Evolutionary conservation across 1,140 invertebrate genomes (phyloP).

Genomic region (Carposina sasakii): DNA sequence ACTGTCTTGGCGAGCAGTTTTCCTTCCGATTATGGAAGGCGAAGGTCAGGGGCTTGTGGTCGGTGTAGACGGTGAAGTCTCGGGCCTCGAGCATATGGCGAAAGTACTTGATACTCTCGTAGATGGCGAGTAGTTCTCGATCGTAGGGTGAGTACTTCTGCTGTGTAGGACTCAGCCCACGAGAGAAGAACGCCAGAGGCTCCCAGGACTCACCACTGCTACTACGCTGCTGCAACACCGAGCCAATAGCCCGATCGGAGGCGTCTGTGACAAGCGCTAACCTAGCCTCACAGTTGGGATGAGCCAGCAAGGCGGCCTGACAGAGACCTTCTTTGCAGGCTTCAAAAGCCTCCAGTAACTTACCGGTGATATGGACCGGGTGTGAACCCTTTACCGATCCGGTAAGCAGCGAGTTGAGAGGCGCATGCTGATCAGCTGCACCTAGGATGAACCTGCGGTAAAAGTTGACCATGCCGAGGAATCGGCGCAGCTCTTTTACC

Average conservation of each 20-base stretch:
- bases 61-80: background rate
- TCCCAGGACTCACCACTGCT: constrained; percentile 21
- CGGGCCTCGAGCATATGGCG: constrained; percentile 23
- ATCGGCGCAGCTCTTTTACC: constrained; percentile 34
- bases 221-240: constrained; percentile 39
- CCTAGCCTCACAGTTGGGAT: constrained; percentile 17
- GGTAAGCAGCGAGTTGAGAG: constrained; percentile 9
- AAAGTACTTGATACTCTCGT: constrained; percentile 19
- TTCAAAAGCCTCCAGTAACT: constrained; percentile 20
- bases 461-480: constrained; percentile 60
- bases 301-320: constrained; percentile 27
- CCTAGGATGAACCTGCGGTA: constrained; percentile 38
- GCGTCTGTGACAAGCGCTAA: constrained; percentile 32
- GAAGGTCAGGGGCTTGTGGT: constrained; percentile 2
- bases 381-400: constrained; percentile 1
- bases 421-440: constrained; percentile 24
- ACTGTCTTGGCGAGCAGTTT: constrained; percentile 27
- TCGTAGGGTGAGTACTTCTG: constrained; percentile 19
- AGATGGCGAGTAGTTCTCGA: constrained; percentile 21
- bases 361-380: background rate
- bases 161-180: constrained; percentile 14
- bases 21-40: background rate
- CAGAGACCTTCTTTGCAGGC: constrained; percentile 20
- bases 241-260: constrained; percentile 45
- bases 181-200: constrained; percentile 19